phyloP scores from a whole-genome alignment of 2,888 invertebrate genomes.

The Drosophila koepferae region DNA sequence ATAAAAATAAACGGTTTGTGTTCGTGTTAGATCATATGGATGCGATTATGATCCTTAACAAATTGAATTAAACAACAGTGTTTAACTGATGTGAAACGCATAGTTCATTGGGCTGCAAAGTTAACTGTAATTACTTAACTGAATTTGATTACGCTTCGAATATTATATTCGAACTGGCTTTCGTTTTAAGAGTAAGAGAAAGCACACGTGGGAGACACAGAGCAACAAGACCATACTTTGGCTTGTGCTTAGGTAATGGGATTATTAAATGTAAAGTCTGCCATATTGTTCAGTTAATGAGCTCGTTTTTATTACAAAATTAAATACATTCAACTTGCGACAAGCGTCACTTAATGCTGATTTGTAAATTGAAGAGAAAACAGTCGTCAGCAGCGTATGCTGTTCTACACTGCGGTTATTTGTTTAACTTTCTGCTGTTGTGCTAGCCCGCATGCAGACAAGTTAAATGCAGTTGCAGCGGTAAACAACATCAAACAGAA shows the following conservation, averaged over 20 bases:
- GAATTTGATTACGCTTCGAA: not conserved
- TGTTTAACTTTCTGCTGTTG: conserved; percentile 26
- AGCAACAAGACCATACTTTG: no score
- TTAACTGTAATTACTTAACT: not conserved
- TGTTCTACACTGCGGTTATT: conserved; percentile 12
- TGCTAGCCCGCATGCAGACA: conserved; percentile 7
- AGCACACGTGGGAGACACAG: no score
- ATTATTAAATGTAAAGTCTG: no score
- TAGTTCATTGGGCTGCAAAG: not conserved
- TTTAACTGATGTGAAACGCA: not conserved
- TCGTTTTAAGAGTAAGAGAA: not conserved
- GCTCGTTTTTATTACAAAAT: not conserved
- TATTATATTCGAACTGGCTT: not conserved
- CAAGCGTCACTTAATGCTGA: conserved; percentile 6
- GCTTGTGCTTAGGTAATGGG: no score
- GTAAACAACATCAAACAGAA: conserved; percentile 22
- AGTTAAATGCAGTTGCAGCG: conserved; percentile 16
- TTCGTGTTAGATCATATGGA: conserved; percentile 9
- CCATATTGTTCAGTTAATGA: not conserved
- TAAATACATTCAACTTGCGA: conserved; percentile 1
- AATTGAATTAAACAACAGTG: conserved; percentile 18
- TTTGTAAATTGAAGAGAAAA: conserved; percentile 7
- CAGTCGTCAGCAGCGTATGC: not conserved
- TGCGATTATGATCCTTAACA: conserved; percentile 3
- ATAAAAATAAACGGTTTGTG: conserved; percentile 10